Evolutionary conservation across 2,888 invertebrate species (phyloP), one percentile per base, ranked within the genome.

Genomic region (Eupithecia centaureata): DNA sequence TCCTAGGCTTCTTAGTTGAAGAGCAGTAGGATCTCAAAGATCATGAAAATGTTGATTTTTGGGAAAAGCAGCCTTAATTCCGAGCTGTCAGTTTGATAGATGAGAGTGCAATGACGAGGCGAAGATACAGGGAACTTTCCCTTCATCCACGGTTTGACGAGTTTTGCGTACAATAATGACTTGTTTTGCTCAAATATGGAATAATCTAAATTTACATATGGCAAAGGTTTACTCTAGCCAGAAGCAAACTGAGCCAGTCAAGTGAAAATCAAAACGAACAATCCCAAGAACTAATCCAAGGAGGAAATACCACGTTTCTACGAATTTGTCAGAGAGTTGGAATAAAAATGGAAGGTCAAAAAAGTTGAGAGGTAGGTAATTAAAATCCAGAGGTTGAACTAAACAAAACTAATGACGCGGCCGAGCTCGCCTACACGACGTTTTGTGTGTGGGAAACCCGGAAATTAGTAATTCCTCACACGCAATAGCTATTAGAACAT

Each of bases 71-170:
- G n/a, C n/a, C n/a, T n/a, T 88, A 89, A 88, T 88, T 88, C 86
- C 84, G 73, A 70, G 85, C 82, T 87, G 91, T 87, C 91, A 86
- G 82, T 67, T 77, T 92, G 92, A 93, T 92, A 81, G 90, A 93
- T 91, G 85, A 77, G 75, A 73, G 71, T 71, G 75, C 79, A 80
- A 85, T 93, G 91, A 92, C 89, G 84, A 76, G 77, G 88, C 88
- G 77, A 76, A 77, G 83, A 81, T 80, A 81, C 79, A 79, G 80
- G 78, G 81, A 80, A 78, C 75, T 76, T 77, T 74, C 77, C 79
- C 77, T 73, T 73, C 77, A 73, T 74, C 76, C 78, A 77, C 18
- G 57, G n/a, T 12, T 56, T 32, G 56, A 52, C 27, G 30, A 22
- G 65, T 35, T 63, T 70, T 65, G 61, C n/a, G 70, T 67, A 59